Conservation (phyloP, 2,888 invertebrate genomes). For the Diarsia brunnea region DNA sequence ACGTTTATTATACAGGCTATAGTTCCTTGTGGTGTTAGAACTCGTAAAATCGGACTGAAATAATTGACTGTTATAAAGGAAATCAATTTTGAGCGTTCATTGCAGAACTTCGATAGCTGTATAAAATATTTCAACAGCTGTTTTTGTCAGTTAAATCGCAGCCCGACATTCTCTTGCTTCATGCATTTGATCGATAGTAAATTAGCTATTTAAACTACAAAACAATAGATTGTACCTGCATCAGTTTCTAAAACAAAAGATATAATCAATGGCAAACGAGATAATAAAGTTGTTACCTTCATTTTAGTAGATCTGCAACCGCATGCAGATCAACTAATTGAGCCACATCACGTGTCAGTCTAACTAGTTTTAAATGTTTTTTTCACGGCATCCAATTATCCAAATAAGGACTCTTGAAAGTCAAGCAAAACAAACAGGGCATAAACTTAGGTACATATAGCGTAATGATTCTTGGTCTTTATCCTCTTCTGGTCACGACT, state of each 20-base stretch:
- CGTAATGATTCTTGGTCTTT: background rate
- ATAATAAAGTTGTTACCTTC: background rate
- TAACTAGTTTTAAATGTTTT: background rate
- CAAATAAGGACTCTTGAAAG: background rate
- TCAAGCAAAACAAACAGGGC: background rate
- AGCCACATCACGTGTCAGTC: background rate
- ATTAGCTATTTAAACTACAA: background rate
- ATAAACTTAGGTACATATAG: background rate
- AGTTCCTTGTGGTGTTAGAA: background rate
- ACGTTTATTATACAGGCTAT: background rate
- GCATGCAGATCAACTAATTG: background rate
- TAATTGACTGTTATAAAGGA: no score
- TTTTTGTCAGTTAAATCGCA: background rate
- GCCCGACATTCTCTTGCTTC: background rate
- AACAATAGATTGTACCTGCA: background rate
- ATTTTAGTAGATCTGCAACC: background rate
- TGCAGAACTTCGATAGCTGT: background rate
- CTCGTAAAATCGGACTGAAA: slow-evolving; percentile 7
- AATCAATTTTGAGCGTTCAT: background rate
- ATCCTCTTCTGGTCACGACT: slow-evolving; percentile 6
- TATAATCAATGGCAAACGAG: background rate
- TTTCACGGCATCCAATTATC: slow-evolving; percentile 1
- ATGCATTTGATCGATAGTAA: background rate
- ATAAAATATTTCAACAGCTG: background rate
- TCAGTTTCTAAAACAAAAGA: background rate